A percentile compares a stretch with the other conserved stretches of the same genome.
These are phyloP conservation scores for Seira sanloemensis DNA, from an alignment of 2,888 invertebrate species.

Conservation along the genomic window DNA sequence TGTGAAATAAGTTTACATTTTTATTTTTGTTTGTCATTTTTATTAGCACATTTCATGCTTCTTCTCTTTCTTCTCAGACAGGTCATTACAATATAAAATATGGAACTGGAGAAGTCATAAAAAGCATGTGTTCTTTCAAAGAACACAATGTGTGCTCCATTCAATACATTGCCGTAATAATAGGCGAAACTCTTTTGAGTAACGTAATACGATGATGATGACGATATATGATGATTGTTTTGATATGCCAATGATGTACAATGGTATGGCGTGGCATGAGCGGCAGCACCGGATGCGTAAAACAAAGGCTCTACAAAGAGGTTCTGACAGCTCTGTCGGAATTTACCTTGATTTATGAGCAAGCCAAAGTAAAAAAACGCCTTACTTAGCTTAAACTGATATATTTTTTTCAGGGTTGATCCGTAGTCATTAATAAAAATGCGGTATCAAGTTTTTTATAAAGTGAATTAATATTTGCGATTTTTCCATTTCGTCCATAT, in stretches of 20 bases:
- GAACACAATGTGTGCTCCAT: too few species aligned
- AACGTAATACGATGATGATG: too few species aligned
- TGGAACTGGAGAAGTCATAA: constrained; percentile 38
- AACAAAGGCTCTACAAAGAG: too few species aligned
- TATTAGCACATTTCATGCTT: constrained; percentile 9
- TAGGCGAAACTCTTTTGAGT: too few species aligned
- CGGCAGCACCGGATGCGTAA: constrained; percentile 65
- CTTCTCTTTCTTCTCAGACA: constrained; percentile 34
- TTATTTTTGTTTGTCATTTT: constrained; percentile 2
- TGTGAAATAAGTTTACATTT: background rate
- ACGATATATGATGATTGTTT: background rate
- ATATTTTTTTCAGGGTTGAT: background rate
- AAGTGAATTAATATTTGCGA: background rate
- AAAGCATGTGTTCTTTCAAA: constrained; percentile 41
- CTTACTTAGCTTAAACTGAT: background rate
- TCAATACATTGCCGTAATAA: too few species aligned
- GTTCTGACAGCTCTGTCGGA: constrained; percentile 66
- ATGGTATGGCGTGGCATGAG: background rate
- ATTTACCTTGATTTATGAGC: constrained; percentile 61
- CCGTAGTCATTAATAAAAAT: background rate
- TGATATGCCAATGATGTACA: background rate
- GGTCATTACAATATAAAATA: constrained; percentile 63
- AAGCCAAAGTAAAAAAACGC: background rate
- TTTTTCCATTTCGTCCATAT: too few species aligned
- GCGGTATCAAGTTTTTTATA: background rate